phyloP scores from a whole-genome alignment of 2,797 vertebrate species.

The Pagetopsis macropterus region DNA sequence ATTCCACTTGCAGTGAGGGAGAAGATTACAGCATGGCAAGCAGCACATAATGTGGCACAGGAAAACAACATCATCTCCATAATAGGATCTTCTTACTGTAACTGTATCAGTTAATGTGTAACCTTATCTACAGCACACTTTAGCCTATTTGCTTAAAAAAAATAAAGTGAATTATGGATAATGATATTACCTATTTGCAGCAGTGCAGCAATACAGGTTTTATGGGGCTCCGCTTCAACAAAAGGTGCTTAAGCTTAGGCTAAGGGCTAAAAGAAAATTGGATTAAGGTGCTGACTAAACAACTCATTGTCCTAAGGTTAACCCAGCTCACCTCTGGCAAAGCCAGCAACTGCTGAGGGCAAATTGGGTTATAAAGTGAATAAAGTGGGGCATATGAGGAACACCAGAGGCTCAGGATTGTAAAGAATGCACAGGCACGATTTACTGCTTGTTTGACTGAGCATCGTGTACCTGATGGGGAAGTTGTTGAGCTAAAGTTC shows the following conservation, averaged over 20 bases:
- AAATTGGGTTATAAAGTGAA: conserved; percentile 64
- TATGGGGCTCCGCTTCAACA: conserved; percentile 60
- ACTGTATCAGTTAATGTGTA: conserved; percentile 51
- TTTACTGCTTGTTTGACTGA: conserved; percentile 1
- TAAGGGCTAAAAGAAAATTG: conserved; percentile 62
- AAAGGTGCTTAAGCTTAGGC: conserved; percentile 46
- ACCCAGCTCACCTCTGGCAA: conserved; percentile 51
- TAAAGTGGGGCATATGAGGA: conserved; percentile 39
- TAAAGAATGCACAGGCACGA: conserved; percentile 16
- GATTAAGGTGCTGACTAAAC: conserved; percentile 71
- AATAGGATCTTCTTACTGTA: conserved; percentile 43
- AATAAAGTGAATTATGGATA: conserved; percentile 59
- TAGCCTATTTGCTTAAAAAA: conserved; percentile 41
- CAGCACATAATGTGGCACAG: conserved; percentile 60
- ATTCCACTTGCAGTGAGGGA: conserved; percentile 54
- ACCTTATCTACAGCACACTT: conserved; percentile 44
- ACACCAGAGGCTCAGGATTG: conserved; percentile 1
- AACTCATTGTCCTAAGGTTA: conserved; percentile 58
- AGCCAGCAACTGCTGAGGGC: conserved; percentile 46
- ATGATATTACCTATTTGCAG: conserved; percentile 59
- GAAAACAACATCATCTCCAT: conserved; percentile 45
- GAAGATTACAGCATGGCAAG: conserved; percentile 58
- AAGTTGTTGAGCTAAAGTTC: conserved; percentile 15
- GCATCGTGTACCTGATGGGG: conserved; percentile 17
- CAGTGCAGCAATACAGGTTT: conserved; percentile 50